Evolutionary conservation across 2,888 invertebrate genomes (phyloP).

Genomic region (Aelia acuminata): DNA sequence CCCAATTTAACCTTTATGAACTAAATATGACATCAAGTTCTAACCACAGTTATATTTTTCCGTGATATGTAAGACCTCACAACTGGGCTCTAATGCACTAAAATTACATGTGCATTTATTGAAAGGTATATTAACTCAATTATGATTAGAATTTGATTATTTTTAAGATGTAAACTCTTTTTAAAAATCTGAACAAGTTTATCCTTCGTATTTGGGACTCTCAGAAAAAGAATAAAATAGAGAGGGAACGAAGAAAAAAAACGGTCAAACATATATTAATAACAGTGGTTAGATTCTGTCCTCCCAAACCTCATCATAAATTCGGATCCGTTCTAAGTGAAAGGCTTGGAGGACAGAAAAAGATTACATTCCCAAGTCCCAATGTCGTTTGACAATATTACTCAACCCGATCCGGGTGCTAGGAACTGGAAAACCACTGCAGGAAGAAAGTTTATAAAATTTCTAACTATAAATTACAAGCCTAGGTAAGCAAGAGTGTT

Average conservation of each 20-base stretch:
- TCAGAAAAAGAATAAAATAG: not conserved
- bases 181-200: no score
- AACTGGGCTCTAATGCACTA: no score
- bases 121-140: no score
- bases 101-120: no score
- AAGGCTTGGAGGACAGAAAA: not conserved
- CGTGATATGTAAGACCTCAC: no score
- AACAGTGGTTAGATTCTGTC: not conserved
- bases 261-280: not conserved
- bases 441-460: conserved; percentile 17
- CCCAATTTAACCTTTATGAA: no score
- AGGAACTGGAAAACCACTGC: not conserved
- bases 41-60: no score
- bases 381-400: conserved; percentile 13
- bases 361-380: not conserved
- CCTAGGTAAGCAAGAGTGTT: conserved; percentile 50
- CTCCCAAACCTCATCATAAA: conserved; percentile 33
- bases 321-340: conserved; percentile 9
- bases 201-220: no score
- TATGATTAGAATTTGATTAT: no score
- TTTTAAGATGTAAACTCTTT: no score
- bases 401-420: not conserved
- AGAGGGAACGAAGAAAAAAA: not conserved
- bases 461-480: conserved; percentile 37
- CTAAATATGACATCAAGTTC: no score